These are phyloP conservation scores for Trissolcus brochymenae DNA, from an alignment of 2,888 invertebrate genomes.

Conservation along the genomic window DNA sequence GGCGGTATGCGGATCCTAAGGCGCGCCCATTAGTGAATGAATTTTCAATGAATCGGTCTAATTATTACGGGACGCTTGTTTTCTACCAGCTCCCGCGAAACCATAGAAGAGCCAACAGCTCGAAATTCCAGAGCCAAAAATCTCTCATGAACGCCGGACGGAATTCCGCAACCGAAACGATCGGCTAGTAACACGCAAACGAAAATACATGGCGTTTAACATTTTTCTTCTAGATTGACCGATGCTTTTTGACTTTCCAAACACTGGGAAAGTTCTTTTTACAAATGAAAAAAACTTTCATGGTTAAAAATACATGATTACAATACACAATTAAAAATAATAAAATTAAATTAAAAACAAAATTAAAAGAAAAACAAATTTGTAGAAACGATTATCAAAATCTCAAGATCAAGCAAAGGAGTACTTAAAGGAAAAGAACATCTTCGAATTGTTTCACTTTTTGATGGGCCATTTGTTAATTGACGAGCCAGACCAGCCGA, in stretches of 20 bases:
- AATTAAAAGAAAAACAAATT: neutral
- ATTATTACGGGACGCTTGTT: conserved; percentile 60
- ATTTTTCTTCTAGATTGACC: conserved; percentile 30
- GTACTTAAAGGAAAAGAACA: conserved; percentile 74
- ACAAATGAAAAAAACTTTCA: neutral
- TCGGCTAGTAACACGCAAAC: conserved; percentile 55
- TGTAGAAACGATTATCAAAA: conserved; percentile 58
- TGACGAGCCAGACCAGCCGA: conserved; percentile 75
- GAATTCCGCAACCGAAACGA: conserved; percentile 43
- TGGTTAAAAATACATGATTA: too few relatives aligned
- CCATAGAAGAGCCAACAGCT: conserved; percentile 1
- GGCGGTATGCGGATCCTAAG: conserved; percentile 29
- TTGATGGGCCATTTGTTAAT: conserved; percentile 76
- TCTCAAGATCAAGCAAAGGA: conserved; percentile 71
- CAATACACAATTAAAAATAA: too few relatives aligned
- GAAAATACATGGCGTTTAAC: conserved; percentile 44
- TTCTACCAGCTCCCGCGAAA: conserved; percentile 56
- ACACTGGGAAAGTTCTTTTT: neutral
- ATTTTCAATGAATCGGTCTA: conserved; percentile 65
- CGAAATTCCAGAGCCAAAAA: conserved; percentile 7
- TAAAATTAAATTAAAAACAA: too few relatives aligned
- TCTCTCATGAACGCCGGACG: conserved; percentile 59
- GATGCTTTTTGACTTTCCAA: neutral
- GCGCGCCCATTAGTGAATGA: conserved; percentile 49
- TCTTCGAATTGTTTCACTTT: conserved; percentile 77